These are phyloP conservation scores for Trichopria drosophilae DNA, from an alignment of 2,888 invertebrate species.

Conservation along the genomic window DNA sequence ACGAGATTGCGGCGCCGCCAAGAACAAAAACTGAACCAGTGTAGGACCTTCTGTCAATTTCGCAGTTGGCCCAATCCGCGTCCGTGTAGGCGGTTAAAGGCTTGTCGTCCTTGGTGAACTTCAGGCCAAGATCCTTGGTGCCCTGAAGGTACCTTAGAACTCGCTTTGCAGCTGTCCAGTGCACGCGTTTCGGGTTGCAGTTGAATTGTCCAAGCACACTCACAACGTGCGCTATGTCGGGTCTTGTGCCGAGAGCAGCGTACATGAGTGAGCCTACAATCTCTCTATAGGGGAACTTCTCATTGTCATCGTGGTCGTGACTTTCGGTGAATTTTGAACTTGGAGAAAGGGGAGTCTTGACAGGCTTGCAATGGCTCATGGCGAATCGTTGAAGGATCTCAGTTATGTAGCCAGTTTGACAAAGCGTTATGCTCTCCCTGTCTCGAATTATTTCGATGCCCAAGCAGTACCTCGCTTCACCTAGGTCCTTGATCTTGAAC, in stretches of 20 bases:
- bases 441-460: background rate
- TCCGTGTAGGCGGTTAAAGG: background rate
- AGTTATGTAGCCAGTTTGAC: background rate
- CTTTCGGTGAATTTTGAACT: constrained; percentile 13
- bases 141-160: constrained; percentile 7
- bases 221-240: constrained; percentile 18
- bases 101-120: background rate
- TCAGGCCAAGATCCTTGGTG: background rate
- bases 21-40: constrained; percentile 15
- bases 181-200: background rate
- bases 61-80: constrained; percentile 7
- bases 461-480: background rate
- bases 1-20: constrained; percentile 1
- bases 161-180: constrained; percentile 6
- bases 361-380: background rate
- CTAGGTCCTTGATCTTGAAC: constrained; percentile 5
- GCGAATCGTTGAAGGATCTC: background rate
- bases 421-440: background rate
- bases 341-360: constrained; percentile 10
- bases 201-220: background rate
- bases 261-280: constrained; percentile 26
- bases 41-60: background rate
- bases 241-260: constrained; percentile 22
- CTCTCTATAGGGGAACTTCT: constrained; percentile 10
- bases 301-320: background rate